A percentile compares a stretch with the other conserved stretches of the same genome.
These are phyloP conservation scores for Drosophila subobscura DNA, from an alignment of 1,140 invertebrate genomes.

Conservation along the genomic window DNA sequence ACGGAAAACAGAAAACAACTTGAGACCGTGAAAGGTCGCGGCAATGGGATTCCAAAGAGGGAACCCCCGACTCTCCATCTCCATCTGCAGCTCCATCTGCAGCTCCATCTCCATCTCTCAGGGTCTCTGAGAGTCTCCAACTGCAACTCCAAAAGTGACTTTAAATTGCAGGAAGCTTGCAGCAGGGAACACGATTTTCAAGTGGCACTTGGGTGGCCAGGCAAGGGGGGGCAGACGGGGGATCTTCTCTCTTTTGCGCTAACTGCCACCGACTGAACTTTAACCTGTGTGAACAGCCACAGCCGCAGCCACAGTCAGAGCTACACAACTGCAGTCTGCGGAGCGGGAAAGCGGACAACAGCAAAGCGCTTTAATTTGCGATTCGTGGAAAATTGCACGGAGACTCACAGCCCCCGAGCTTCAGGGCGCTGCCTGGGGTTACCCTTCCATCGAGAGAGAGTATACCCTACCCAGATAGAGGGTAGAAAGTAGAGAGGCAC, in stretches of 20 bases:
- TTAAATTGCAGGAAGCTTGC: constrained; percentile 66
- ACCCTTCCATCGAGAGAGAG: not conserved
- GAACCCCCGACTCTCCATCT: constrained; percentile 6
- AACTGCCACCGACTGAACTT: constrained; percentile 74
- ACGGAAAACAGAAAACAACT: too few relatives aligned
- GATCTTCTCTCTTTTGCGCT: constrained; percentile 23
- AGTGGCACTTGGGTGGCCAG: constrained; percentile 52
- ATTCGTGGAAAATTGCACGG: constrained; percentile 76
- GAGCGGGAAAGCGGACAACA: constrained; percentile 26
- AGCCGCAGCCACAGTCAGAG: constrained; percentile 13
- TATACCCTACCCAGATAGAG: too few relatives aligned
- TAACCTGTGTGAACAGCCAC: constrained; percentile 59
- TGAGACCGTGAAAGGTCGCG: constrained; percentile 49
- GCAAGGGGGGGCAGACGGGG: constrained; percentile 1
- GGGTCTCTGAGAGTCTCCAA: constrained; percentile 21
- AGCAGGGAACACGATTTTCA: constrained; percentile 72
- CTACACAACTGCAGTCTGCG: not conserved
- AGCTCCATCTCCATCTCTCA: not conserved
- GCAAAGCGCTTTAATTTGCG: constrained; percentile 75
- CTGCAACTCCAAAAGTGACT: constrained; percentile 30
- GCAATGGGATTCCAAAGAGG: constrained; percentile 28
- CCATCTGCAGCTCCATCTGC: constrained; percentile 34
- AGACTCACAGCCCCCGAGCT: not conserved
- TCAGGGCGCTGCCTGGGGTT: constrained; percentile 52
- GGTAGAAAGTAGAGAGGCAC: too few relatives aligned